phyloP scores from a whole-genome alignment of 1,140 invertebrate genomes.

The Anagrus nilaparvatae region DNA sequence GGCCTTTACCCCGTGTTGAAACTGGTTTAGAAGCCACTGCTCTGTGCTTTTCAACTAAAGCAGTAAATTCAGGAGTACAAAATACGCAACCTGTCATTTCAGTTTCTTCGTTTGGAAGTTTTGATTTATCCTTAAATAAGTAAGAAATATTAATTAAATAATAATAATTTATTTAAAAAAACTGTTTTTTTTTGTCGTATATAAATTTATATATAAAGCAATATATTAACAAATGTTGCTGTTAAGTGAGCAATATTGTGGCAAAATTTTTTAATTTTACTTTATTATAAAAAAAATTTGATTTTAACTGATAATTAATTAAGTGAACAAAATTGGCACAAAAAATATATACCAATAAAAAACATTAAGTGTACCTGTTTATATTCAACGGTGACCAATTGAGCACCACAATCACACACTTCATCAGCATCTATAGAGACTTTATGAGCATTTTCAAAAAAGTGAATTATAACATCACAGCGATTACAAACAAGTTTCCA shows the following conservation, averaged over 20 bases:
- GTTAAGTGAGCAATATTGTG: too few relatives aligned
- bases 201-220: too few relatives aligned
- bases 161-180: too few relatives aligned
- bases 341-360: conserved; percentile 8
- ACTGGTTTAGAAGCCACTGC: conserved; percentile 56
- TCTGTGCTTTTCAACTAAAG: conserved; percentile 80
- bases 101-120: conserved; percentile 67
- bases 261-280: too few relatives aligned
- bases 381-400: conserved; percentile 78
- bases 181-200: too few relatives aligned
- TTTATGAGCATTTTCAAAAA: conserved; percentile 90
- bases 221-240: too few relatives aligned
- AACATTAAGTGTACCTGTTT: conserved; percentile 48
- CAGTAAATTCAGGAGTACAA: conserved; percentile 70
- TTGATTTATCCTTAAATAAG: conserved; percentile 81
- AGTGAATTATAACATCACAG: conserved; percentile 89
- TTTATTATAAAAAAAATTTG: too few relatives aligned
- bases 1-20: conserved; percentile 36
- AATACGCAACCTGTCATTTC: conserved; percentile 91
- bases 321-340: too few relatives aligned
- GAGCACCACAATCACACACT: conserved; percentile 80
- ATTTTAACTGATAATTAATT: too few relatives aligned
- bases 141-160: too few relatives aligned
- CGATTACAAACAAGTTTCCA: conserved; percentile 96
- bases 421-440: conserved; percentile 65